Base-by-base conservation (phyloP, 1,140 invertebrate species). In the Pinna nobilis region DNA sequence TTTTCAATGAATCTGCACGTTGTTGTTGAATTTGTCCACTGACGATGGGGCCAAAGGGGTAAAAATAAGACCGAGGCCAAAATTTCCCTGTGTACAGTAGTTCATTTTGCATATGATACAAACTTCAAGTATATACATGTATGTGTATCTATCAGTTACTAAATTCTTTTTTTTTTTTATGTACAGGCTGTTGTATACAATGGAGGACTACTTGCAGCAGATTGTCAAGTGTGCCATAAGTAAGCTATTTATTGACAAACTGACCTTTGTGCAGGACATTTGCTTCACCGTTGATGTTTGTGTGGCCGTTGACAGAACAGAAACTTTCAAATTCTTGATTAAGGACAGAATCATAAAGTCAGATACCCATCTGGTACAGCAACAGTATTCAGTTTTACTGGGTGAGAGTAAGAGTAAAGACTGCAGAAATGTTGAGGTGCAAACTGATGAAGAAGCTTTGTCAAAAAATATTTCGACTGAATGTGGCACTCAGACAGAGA, bases 141-240 rank as follows among this genome's bases (percentile, higher is more conserved):
- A n/a, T n/a, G n/a, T n/a, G n/a, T n/a, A n/a, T n/a, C n/a, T n/a
- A n/a, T n/a, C n/a, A n/a, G n/a, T n/a, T n/a, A n/a, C n/a, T n/a
- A n/a, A n/a, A n/a, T n/a, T n/a, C 39, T 44, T 44, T 44, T n/a
- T n/a, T 44, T 44, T 44, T 44, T 44, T n/a, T 44, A 44, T n/a
- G 9, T 44, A n/a, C 39, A 44, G 39, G n/a, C n/a, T n/a, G n/a
- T n/a, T n/a, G n/a, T n/a, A n/a, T n/a, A 35, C 2, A 33, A 63
- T 63, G 59, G 59, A 63, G 37, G 37, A 25, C 3, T 32, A 59
- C 35, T 20, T 63, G 28, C 59, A 63, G 44, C 35, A 63, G 39
- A 18, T 63, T 11, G 23, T 63, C 3, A n/a, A 63, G 20, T 47
- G 37, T 63, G 59, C 20, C 35, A 41, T 63, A 15, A 41, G 59